Conservation (phyloP, 1,140 invertebrate genomes). For the Heliconius eleuchia region DNA sequence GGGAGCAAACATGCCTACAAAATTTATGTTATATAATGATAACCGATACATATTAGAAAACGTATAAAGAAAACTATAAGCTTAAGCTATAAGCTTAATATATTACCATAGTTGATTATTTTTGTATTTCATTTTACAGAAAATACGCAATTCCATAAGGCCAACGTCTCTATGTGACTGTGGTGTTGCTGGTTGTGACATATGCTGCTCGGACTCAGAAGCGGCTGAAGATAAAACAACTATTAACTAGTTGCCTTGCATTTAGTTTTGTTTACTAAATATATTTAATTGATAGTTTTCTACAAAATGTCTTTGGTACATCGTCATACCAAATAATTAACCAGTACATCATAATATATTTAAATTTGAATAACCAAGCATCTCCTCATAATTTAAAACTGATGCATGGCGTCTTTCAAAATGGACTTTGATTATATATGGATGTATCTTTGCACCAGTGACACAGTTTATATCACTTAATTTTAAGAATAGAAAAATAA, state of each 20-base stretch:
- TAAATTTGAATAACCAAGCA: neutral
- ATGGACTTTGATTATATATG: neutral
- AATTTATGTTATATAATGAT: no score
- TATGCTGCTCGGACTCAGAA: slow-evolving; percentile 75
- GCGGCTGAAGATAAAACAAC: slow-evolving; percentile 67
- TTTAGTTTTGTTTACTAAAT: slow-evolving; percentile 4
- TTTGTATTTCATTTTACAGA: slow-evolving; percentile 53
- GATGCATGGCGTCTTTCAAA: no score
- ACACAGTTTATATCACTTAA: slow-evolving; percentile 58
- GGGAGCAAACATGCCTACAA: no score
- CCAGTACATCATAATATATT: neutral
- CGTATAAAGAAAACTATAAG: neutral
- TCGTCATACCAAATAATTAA: neutral
- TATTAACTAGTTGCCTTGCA: slow-evolving; percentile 59
- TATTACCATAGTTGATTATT: neutral
- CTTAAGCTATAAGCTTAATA: neutral
- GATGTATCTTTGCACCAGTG: slow-evolving; percentile 42
- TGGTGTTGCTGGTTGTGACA: slow-evolving; percentile 70
- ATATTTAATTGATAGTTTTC: slow-evolving; percentile 11
- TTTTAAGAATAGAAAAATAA: slow-evolving; percentile 41
- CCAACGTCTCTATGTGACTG: slow-evolving; percentile 72
- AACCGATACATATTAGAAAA: no score
- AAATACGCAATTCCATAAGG: slow-evolving; percentile 70
- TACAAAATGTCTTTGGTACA: neutral
- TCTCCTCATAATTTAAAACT: neutral